Percentiles rank a stretch among this genome's conserved stretches.
Evolutionary conservation across 2,888 invertebrate species (phyloP).

Genomic region (Meiosimyza platycephala): DNA sequence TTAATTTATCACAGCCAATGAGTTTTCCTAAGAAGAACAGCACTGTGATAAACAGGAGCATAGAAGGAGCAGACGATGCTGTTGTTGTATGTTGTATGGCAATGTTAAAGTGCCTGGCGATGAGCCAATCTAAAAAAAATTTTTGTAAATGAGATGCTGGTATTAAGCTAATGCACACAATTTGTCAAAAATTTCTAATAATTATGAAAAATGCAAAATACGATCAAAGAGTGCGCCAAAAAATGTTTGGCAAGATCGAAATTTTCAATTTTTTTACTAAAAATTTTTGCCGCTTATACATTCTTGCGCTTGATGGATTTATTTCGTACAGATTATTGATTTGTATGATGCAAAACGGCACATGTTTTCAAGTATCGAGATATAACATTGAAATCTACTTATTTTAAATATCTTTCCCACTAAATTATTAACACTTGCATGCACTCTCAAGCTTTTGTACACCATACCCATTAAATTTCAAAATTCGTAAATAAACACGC

Average conservation of each 20-base stretch:
- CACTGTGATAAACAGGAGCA: neutral
- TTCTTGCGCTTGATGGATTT: too few relatives aligned
- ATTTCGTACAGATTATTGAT: too few relatives aligned
- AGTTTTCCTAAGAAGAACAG: neutral
- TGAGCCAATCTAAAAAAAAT: slow-evolving; percentile 17
- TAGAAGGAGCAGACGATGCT: neutral
- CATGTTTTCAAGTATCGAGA: too few relatives aligned
- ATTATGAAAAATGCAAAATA: too few relatives aligned
- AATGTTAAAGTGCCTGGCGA: slow-evolving; percentile 3
- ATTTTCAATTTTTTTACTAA: too few relatives aligned
- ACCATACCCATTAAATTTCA: slow-evolving; percentile 19
- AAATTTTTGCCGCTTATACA: too few relatives aligned
- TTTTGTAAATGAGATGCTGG: slow-evolving; percentile 19
- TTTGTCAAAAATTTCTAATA: too few relatives aligned
- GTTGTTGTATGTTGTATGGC: neutral
- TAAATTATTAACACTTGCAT: slow-evolving; percentile 31
- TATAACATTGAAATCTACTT: neutral
- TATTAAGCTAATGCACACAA: too few relatives aligned
- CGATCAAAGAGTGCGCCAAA: too few relatives aligned
- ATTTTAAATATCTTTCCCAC: slow-evolving; percentile 25
- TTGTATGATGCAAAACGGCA: too few relatives aligned
- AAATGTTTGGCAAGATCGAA: too few relatives aligned
- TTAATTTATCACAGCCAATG: slow-evolving; percentile 34
- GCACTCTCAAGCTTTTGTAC: neutral
- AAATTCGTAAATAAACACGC: slow-evolving; percentile 31